Base-by-base conservation (phyloP, 2,797 vertebrate genomes). In the Myoxocephalus aenaeus region DNA sequence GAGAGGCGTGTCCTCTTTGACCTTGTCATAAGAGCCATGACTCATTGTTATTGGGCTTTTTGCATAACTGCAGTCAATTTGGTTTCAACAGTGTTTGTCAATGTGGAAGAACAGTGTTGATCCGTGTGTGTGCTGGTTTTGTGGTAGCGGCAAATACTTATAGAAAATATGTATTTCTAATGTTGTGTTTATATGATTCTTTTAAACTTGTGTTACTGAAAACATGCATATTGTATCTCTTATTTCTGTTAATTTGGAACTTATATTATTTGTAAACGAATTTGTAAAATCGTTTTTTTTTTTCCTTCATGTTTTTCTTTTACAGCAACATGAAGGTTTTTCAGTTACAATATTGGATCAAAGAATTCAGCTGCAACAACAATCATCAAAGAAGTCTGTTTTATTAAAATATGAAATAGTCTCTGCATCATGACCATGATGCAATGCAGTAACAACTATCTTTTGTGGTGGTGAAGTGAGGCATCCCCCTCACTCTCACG, bases 11-110 rank as follows among this genome's bases (percentile, higher is more conserved):
- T 73, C 70, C 79, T 82, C 72, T 51, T 61, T 79, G 82, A 81
- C 77, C 77, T 76, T 84, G 79, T 85, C 73, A 70, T 62, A 34
- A 71, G n/a, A 73, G 48, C 57, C 20, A 11, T 61, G 56, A 64
- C 46, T 70, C 59, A 68, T 62, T 84, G 22, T 77, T 70, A 67
- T 56, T 75, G 42, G 34, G 42, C 54, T 25, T 44, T 86, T 78
- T 75, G 62, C 48, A 63, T 69, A 61, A 78, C 29, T 83, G 66
- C 44, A 70, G 59, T 77, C 72, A 62, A 29, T 72, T 13, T 44
- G 48, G 25, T 36, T 66, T 42, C 65, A 20, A 4, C 27, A 12
- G 9, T 38, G 50, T 57, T 27, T 73, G 51, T 64, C 65, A 70
- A 34, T 32, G n/a, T 34, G 56, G 15, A 34, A 50, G 46, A 18